Evolutionary conservation across 2,888 invertebrate genomes (phyloP), one percentile per base, ranked within the genome.

Genomic region (Mechanitis messenoides): DNA sequence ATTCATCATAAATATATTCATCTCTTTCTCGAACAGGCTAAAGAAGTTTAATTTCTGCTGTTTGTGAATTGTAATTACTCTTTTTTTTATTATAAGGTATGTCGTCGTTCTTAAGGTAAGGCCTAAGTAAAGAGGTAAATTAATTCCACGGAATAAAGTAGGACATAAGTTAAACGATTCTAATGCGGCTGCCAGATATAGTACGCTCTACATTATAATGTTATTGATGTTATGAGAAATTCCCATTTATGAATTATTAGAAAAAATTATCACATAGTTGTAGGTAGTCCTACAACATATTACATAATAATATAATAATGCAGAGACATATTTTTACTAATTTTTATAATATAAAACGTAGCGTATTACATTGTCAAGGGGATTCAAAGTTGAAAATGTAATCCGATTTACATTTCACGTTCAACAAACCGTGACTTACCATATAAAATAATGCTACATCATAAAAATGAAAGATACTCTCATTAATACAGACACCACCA

Each of bases 371-470:
- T 31, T 50, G 31, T 50, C 9, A 31, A 50, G 31, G 7, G 50
- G 28, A 50, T 31, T 50, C 28, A 50, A 50, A 50, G 50, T 50
- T 50, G 31, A 50, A 63, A 55, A n/a, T 53, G 45, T 47, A 61
- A 60, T 63, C 45, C 57, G 60, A 63, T 63, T 60, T 60, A 57
- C 55, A 63, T 60, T 60, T 60, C 55, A 60, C 60, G 55, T 58
- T 56, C 54, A 59, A 57, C 50, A 61, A 58, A 53, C 55, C 45
- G 56, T 28, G 60, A 45, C 47, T 58, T 55, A 50, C 58, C 47
- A 56, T 57, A 63, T 61, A 63, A 61, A 64, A 64, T 64, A 61
- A 59, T 54, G 61, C 53, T 59, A 47, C 20, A 55, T 64, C 56
- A 55, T 59, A 61, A 64, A 64, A 64, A 61, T 61, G 61, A 56